Evolutionary conservation across 2,113 vertebrate genomes (phyloP).

Genomic region (Hystrix cristata): DNA sequence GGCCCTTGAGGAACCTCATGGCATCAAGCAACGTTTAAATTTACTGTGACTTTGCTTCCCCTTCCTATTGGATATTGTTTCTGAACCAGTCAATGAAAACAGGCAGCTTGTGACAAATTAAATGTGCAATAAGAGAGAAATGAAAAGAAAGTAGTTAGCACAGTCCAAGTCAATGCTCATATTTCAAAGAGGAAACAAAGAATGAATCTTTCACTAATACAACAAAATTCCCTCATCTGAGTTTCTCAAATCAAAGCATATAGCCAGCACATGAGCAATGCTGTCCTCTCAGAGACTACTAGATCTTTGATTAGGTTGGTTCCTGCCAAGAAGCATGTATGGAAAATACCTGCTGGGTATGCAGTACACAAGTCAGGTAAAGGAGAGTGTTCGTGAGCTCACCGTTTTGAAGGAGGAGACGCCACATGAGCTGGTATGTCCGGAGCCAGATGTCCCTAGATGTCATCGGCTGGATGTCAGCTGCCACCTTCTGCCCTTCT

Average conservation of each 20-base stretch:
- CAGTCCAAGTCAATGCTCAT: background rate
- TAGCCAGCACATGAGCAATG: background rate
- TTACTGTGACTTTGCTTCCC: background rate
- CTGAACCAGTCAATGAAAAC: background rate
- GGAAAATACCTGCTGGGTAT: background rate
- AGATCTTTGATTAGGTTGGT: background rate
- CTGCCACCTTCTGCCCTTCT: background rate
- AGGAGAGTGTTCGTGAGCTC: background rate
- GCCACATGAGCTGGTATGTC: background rate
- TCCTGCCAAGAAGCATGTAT: background rate
- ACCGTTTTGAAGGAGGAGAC: background rate
- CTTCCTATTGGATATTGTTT: background rate
- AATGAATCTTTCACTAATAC: background rate
- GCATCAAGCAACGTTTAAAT: background rate
- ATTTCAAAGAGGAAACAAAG: constrained; percentile 30
- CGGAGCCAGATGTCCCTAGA: background rate
- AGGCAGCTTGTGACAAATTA: background rate
- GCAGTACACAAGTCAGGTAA: background rate
- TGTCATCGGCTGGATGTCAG: background rate
- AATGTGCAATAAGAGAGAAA: background rate
- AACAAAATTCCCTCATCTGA: background rate
- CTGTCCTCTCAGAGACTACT: background rate
- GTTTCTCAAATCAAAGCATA: background rate
- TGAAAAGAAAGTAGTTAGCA: background rate
- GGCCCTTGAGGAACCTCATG: too few species aligned